Conservation (phyloP, 2,888 invertebrate genomes). For the Ceratothoa steindachneri region DNA sequence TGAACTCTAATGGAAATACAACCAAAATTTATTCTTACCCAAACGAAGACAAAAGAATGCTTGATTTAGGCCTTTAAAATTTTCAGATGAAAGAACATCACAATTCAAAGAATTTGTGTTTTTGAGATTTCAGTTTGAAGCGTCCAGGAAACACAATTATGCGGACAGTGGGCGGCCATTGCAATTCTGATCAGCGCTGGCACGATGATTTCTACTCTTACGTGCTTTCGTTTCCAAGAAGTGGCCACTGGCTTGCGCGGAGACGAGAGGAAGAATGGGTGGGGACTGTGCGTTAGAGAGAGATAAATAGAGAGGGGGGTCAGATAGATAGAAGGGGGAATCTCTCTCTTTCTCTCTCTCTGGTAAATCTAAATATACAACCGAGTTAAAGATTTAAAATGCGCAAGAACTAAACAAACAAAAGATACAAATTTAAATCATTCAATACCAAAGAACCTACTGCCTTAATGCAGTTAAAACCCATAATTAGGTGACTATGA, state of each 20-base stretch:
- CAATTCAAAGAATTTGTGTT: neutral
- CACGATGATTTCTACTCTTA: neutral
- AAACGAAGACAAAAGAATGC: neutral
- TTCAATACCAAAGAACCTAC: no score
- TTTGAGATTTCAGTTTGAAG: neutral
- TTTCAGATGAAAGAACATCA: neutral
- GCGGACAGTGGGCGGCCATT: neutral
- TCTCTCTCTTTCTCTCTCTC: no score
- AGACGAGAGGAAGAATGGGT: neutral
- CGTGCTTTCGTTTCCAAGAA: neutral
- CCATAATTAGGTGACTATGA: no score
- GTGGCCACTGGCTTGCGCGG: neutral
- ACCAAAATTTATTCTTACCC: no score
- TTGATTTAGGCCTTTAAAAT: neutral
- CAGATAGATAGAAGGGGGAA: no score
- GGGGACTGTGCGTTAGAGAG: neutral
- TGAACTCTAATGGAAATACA: no score
- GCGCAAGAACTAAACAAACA: no score
- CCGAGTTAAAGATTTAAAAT: no score
- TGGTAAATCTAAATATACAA: no score
- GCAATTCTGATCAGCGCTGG: neutral
- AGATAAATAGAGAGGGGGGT: neutral
- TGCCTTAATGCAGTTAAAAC: no score
- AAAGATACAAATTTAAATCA: no score
- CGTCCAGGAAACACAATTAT: neutral